Conservation (phyloP, 2,113 vertebrate species). For the Festucalex cinctus region DNA sequence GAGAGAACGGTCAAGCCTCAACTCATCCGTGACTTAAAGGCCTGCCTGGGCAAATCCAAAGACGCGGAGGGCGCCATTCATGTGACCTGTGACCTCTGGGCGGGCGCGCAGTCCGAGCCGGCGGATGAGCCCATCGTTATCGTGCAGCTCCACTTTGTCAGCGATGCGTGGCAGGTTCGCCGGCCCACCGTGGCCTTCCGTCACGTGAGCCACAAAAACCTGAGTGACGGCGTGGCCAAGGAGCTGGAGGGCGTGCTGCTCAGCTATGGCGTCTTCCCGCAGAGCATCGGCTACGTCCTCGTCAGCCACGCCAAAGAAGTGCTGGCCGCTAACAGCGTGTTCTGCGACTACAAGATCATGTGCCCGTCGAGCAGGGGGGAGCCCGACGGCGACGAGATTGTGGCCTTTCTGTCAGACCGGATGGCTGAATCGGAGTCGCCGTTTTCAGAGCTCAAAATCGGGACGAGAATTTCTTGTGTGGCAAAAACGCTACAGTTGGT, state of each 20-base stretch:
- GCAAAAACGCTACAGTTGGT: slow-evolving; percentile 60
- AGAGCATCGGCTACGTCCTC: slow-evolving; percentile 69
- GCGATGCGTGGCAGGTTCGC: slow-evolving; percentile 65
- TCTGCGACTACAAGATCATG: slow-evolving; percentile 73
- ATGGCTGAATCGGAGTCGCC: slow-evolving; percentile 35
- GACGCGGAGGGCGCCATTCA: slow-evolving; percentile 54
- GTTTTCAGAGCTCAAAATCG: slow-evolving; percentile 62
- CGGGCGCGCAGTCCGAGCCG: slow-evolving; percentile 28
- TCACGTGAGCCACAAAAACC: slow-evolving; percentile 53
- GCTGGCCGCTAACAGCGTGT: slow-evolving; percentile 59
- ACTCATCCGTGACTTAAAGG: slow-evolving; percentile 71
- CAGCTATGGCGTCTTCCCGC: slow-evolving; percentile 71
- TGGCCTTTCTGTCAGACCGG: slow-evolving; percentile 61
- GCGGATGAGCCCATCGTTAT: slow-evolving; percentile 53
- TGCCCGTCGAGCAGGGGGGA: slow-evolving; percentile 59
- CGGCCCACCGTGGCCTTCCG: slow-evolving; percentile 70
- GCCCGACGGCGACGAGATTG: slow-evolving; percentile 63
- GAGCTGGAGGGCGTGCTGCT: slow-evolving; percentile 73
- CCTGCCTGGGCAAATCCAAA: slow-evolving; percentile 42
- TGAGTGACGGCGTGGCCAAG: slow-evolving; percentile 33
- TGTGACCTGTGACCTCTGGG: slow-evolving; percentile 71
- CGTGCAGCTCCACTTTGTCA: slow-evolving; percentile 72
- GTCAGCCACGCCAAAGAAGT: slow-evolving; percentile 66
- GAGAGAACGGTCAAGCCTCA: slow-evolving; percentile 71
- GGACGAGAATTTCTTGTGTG: slow-evolving; percentile 55